phyloP scores from a whole-genome alignment of 2,888 invertebrate genomes.

The Omphaloscelis lunosa region DNA sequence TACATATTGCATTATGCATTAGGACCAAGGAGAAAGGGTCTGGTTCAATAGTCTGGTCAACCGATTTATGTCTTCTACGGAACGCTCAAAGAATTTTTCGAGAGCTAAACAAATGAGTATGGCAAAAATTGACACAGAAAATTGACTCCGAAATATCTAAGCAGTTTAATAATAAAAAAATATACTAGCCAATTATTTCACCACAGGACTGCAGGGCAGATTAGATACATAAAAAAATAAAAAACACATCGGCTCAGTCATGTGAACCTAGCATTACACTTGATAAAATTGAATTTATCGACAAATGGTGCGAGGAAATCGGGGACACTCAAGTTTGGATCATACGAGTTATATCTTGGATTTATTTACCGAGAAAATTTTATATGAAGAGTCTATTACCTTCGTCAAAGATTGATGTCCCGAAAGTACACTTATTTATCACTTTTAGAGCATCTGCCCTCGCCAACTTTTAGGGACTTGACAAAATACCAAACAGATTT shows the following conservation, averaged over 20 bases:
- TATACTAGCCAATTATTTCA: not conserved
- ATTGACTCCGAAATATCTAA: not conserved
- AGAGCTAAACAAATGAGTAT: not conserved
- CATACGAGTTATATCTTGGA: conserved; percentile 25
- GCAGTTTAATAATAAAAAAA: not conserved
- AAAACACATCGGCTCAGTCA: not conserved
- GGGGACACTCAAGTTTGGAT: conserved; percentile 36
- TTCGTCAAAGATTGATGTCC: not conserved
- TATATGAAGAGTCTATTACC: conserved; percentile 24
- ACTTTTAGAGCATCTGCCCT: not conserved
- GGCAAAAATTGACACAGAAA: not conserved
- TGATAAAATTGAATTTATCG: conserved; percentile 49
- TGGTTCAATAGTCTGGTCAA: no score
- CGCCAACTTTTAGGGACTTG: no score
- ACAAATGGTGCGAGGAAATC: conserved; percentile 50
- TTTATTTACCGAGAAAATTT: conserved; percentile 29
- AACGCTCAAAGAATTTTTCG: not conserved
- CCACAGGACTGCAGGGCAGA: not conserved
- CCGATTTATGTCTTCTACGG: not conserved
- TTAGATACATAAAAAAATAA: not conserved
- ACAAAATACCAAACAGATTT: not conserved
- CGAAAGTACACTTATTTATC: not conserved
- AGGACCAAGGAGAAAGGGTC: not conserved
- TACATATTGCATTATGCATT: not conserved
- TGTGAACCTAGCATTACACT: conserved; percentile 32